Conservation (phyloP, 1,140 invertebrate species). For the Cecropterus lyciades region DNA sequence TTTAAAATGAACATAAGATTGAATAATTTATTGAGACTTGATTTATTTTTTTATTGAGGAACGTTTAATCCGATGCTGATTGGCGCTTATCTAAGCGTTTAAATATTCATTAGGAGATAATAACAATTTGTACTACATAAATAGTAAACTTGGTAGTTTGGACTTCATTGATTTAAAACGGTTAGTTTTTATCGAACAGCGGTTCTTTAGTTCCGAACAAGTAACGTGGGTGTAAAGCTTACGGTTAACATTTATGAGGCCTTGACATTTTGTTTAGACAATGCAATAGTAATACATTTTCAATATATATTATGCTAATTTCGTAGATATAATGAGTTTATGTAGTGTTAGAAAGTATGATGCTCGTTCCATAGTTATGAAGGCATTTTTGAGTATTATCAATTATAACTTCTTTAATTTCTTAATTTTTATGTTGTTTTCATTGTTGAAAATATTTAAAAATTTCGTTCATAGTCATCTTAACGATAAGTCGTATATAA, state of each 20-base stretch:
- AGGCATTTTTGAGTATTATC: too few species aligned
- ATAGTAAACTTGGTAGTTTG: conserved; percentile 17
- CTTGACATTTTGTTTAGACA: conserved; percentile 29
- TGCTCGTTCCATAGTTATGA: too few species aligned
- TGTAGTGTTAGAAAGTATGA: background rate
- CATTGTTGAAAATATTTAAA: too few species aligned
- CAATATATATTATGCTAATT: conserved; percentile 16
- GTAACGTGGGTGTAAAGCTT: conserved; percentile 17
- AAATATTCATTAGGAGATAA: conserved; percentile 55
- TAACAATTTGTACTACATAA: conserved; percentile 37
- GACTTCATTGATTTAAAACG: conserved; percentile 20
- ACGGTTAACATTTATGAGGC: conserved; percentile 19
- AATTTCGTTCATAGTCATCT: too few species aligned
- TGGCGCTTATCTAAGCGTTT: conserved; percentile 54
- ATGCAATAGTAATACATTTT: conserved; percentile 23
- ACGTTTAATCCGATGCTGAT: conserved; percentile 53
- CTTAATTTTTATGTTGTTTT: too few species aligned
- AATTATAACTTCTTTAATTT: too few species aligned
- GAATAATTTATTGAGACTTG: conserved; percentile 64
- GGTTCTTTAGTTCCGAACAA: conserved; percentile 1
- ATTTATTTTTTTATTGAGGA: conserved; percentile 52
- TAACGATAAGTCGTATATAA: too few species aligned
- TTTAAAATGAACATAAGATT: conserved; percentile 64
- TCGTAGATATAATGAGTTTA: conserved; percentile 13
- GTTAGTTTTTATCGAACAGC: conserved; percentile 14